Conservation (phyloP, 2,888 invertebrate species). For the Parasteatoda lunata region DNA sequence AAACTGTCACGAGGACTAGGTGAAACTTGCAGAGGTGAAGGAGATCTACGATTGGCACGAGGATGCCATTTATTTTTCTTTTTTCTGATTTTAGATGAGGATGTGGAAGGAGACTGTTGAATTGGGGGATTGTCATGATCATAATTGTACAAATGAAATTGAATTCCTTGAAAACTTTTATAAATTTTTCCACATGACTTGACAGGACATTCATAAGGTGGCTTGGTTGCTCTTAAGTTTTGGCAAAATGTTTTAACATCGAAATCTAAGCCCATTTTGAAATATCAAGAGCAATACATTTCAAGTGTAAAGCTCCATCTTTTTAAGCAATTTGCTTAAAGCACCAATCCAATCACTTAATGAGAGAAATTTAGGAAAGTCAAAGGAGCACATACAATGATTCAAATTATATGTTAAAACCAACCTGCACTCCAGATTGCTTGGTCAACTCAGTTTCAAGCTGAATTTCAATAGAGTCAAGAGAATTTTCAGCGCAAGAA, state of each 20-base stretch:
- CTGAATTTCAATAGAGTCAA: conserved; percentile 35
- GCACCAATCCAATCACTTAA: neutral
- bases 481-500: conserved; percentile 21
- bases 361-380: neutral
- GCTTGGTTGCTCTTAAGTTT: conserved; percentile 86
- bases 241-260: conserved; percentile 90
- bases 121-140: conserved; percentile 85
- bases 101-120: conserved; percentile 73
- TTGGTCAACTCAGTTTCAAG: conserved; percentile 39
- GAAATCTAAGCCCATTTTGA: conserved; percentile 85
- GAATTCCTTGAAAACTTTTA: conserved; percentile 88
- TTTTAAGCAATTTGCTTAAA: neutral
- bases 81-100: conserved; percentile 72
- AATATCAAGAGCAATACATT: neutral
- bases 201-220: conserved; percentile 90
- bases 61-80: conserved; percentile 72
- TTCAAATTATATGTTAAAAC: conserved; percentile 19
- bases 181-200: conserved; percentile 89
- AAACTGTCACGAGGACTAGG: conserved; percentile 80
- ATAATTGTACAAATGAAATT: conserved; percentile 88
- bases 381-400: neutral
- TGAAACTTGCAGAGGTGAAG: conserved; percentile 74
- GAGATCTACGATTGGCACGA: conserved; percentile 72
- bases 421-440: conserved; percentile 52
- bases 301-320: neutral